These are phyloP conservation scores for Sebastes schlegelii DNA, from an alignment of 2,113 vertebrate species.

Conservation along the genomic window DNA sequence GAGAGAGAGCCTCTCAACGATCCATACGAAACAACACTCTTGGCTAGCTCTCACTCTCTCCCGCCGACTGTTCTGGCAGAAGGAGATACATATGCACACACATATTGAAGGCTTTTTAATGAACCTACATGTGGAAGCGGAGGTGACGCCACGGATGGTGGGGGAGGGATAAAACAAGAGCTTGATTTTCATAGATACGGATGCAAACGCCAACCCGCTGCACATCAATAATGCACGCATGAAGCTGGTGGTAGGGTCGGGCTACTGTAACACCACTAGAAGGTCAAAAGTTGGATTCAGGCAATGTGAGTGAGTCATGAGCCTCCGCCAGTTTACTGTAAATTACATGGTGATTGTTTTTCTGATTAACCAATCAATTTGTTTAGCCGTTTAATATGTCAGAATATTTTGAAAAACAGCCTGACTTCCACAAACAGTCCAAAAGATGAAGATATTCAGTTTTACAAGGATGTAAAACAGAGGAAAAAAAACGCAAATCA, in stretches of 20 bases:
- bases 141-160: constrained; percentile 45
- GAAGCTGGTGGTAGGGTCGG: background rate
- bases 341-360: background rate
- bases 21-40: constrained; percentile 91
- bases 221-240: constrained; percentile 42
- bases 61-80: constrained; percentile 74
- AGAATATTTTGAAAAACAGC: background rate
- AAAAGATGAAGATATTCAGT: background rate
- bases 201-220: constrained; percentile 49
- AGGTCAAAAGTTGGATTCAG: constrained; percentile 14
- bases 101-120: constrained; percentile 78
- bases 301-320: background rate
- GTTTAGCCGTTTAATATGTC: background rate
- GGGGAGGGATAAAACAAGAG: constrained; percentile 61
- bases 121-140: constrained; percentile 61
- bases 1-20: constrained; percentile 91
- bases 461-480: background rate
- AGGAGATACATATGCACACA: constrained; percentile 79
- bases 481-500: background rate
- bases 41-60: constrained; percentile 85
- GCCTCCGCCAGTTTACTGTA: background rate
- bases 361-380: background rate
- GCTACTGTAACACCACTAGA: constrained; percentile 5
- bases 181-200: constrained; percentile 39
- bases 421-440: background rate